Percentiles rank a stretch among this genome's conserved stretches.
These are phyloP conservation scores for Hiodon tergisus DNA, from an alignment of 2,113 vertebrate species.

Conservation along the genomic window DNA sequence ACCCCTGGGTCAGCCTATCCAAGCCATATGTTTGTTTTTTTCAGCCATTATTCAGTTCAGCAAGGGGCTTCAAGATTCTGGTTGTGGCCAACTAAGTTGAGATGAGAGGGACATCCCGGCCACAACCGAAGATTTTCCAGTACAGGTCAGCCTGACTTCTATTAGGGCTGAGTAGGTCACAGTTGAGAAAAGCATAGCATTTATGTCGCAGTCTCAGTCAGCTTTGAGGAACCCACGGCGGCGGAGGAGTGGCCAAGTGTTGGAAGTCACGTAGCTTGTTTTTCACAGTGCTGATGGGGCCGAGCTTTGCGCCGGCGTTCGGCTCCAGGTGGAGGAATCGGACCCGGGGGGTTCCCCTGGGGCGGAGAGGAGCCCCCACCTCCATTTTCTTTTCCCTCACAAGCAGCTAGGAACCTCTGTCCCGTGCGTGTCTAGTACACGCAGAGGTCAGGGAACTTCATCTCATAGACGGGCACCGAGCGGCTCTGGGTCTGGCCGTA, in stretches of 20 bases:
- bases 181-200: too few relatives aligned
- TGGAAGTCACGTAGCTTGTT: neutral
- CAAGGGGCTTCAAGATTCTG: too few relatives aligned
- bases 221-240: neutral
- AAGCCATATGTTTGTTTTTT: too few relatives aligned
- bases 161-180: too few relatives aligned
- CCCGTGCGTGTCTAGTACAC: constrained; percentile 70
- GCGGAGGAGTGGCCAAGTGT: neutral
- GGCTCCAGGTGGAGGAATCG: neutral
- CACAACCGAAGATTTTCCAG: neutral
- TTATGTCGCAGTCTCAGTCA: neutral
- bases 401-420: neutral
- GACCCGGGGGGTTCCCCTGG: neutral
- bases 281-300: constrained; percentile 21
- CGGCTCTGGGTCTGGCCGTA: constrained; percentile 83
- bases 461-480: constrained; percentile 93
- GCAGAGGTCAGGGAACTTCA: constrained; percentile 94
- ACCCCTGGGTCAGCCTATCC: too few relatives aligned
- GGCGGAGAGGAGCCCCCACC: neutral
- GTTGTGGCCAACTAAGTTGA: neutral
- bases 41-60: too few relatives aligned
- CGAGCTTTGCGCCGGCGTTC: neutral
- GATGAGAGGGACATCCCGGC: neutral
- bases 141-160: neutral
- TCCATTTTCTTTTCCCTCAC: neutral